Evolutionary conservation across 2,797 vertebrate species (phyloP).

Genomic region (Siniperca scherzeri): DNA sequence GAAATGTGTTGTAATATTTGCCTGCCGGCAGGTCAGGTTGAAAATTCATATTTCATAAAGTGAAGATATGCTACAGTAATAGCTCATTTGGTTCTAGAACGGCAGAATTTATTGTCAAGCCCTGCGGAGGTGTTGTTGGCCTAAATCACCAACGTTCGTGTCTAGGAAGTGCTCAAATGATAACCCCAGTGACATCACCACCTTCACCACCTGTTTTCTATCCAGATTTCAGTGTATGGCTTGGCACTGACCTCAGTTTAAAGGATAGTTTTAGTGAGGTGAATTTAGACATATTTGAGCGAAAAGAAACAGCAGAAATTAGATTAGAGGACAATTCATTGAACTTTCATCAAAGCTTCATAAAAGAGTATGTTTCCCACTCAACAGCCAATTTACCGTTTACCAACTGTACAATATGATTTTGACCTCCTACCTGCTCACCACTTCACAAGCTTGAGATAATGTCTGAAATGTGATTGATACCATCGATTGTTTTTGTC

Average conservation of each 20-base stretch:
- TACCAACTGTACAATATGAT: too few relatives aligned
- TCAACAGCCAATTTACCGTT: neutral
- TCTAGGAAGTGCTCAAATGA: neutral
- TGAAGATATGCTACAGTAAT: conserved; percentile 83
- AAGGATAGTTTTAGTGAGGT: neutral
- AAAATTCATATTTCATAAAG: conserved; percentile 58
- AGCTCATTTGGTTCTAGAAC: conserved; percentile 54
- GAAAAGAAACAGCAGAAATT: neutral
- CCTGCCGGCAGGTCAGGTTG: conserved; percentile 50
- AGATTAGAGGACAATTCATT: neutral
- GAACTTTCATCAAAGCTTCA: conserved; percentile 7
- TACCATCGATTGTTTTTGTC: too few relatives aligned
- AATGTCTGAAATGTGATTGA: neutral
- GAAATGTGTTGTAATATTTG: conserved; percentile 63
- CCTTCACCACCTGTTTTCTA: conserved; percentile 5
- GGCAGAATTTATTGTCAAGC: conserved; percentile 16
- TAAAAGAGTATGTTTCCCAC: neutral
- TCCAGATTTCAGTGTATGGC: neutral
- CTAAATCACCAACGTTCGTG: conserved; percentile 24
- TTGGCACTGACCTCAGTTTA: neutral
- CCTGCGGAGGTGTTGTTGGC: conserved; percentile 25
- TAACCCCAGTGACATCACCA: neutral
- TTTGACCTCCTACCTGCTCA: neutral
- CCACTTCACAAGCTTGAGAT: neutral
- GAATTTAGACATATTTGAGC: neutral